These are phyloP conservation scores for Pristionchus arcanus DNA, from an alignment of 2,888 invertebrate genomes.

Conservation along the genomic window DNA sequence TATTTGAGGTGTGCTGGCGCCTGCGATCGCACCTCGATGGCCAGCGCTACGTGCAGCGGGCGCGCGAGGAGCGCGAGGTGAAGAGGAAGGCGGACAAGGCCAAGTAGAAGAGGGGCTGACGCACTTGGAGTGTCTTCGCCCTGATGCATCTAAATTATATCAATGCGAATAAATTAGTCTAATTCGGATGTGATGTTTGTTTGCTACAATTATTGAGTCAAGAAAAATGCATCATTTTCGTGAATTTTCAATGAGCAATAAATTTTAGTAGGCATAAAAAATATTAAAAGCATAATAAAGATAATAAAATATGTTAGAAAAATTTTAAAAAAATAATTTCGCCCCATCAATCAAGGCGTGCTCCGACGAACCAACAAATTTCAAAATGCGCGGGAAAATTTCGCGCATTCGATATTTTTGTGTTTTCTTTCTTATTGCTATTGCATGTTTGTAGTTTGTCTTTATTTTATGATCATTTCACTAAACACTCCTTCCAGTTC, in stretches of 20 bases:
- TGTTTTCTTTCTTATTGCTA: no score
- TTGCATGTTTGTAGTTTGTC: no score
- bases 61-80: neutral
- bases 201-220: no score
- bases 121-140: neutral
- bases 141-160: neutral
- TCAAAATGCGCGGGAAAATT: conserved; percentile 10
- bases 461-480: no score
- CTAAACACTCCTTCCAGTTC: no score
- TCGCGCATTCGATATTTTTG: neutral
- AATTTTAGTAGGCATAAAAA: no score
- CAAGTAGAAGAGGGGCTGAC: neutral
- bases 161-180: neutral
- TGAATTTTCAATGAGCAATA: no score
- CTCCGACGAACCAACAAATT: neutral
- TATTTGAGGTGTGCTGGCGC: conserved; percentile 27
- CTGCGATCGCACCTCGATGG: neutral
- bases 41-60: neutral
- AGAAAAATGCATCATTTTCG: no score
- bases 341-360: no score
- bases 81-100: neutral
- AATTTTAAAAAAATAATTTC: no score
- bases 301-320: no score
- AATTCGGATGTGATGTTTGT: neutral
- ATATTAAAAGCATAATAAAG: no score